These are phyloP conservation scores for Zoanthus gigantus DNA, from an alignment of 92 coral and sea anemone species.

Conservation along the genomic window DNA sequence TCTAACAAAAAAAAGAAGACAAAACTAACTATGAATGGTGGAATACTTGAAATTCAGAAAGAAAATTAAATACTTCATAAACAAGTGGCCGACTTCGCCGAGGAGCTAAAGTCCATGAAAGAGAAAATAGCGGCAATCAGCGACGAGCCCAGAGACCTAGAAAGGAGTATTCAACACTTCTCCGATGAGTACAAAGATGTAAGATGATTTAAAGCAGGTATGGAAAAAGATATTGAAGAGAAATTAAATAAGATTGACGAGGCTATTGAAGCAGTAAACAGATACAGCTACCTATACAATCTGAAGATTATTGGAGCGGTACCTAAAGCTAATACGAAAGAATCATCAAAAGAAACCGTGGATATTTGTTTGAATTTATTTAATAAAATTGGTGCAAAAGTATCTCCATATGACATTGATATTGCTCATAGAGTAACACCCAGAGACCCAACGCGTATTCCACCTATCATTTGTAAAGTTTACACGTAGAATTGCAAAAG, in stretches of 20 bases:
- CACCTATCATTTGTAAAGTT: too few species aligned
- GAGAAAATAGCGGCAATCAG: constrained; percentile 46
- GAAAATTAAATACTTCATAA: neutral
- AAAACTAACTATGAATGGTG: too few species aligned
- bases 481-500: too few species aligned
- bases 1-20: too few species aligned
- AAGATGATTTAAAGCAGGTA: neutral
- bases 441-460: neutral
- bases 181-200: constrained; percentile 36
- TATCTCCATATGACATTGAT: neutral
- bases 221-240: neutral
- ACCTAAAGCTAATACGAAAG: too few species aligned
- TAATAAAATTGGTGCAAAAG: neutral
- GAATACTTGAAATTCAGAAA: too few species aligned
- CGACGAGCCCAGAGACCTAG: constrained; percentile 12
- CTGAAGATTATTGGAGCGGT: constrained; percentile 24
- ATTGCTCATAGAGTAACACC: constrained; percentile 4
- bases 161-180: neutral
- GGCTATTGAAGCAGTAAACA: too few species aligned
- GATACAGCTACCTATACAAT: constrained; percentile 11
- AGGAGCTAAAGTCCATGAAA: constrained; percentile 6
- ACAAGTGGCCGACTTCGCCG: constrained; percentile 19
- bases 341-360: neutral
- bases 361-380: neutral
- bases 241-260: too few species aligned